These are phyloP conservation scores for Phodopus roborovskii DNA, from an alignment of 2,113 vertebrate species.

Conservation along the genomic window DNA sequence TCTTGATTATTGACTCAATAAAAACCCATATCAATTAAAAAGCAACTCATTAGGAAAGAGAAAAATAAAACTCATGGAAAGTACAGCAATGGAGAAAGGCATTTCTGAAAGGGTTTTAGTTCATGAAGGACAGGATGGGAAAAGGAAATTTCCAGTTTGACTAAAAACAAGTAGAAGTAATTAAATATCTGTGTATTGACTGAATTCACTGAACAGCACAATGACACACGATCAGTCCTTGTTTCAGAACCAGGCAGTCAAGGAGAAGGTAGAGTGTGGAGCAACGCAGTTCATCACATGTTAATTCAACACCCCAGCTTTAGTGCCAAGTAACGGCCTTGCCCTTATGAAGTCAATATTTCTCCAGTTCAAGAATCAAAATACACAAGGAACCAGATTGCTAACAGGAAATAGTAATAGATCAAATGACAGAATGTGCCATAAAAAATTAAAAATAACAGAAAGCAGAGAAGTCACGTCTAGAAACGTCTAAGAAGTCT, in stretches of 20 bases:
- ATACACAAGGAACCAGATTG: background rate
- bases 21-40: background rate
- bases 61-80: constrained; percentile 19
- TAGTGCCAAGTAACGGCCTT: background rate
- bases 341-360: background rate
- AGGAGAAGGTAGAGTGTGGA: background rate
- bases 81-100: background rate
- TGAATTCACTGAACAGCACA: background rate
- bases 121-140: background rate
- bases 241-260: background rate
- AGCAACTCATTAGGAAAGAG: background rate
- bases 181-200: background rate
- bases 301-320: background rate
- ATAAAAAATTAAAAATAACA: background rate
- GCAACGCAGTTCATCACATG: background rate
- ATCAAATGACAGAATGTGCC: background rate
- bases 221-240: background rate
- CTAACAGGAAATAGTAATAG: background rate
- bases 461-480: background rate
- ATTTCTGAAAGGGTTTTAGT: background rate
- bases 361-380: background rate
- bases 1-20: constrained; percentile 20
- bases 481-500: background rate
- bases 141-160: background rate
- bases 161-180: background rate